Base-by-base conservation (phyloP, 2,113 vertebrate species). In the Cheirogaleus medius region DNA sequence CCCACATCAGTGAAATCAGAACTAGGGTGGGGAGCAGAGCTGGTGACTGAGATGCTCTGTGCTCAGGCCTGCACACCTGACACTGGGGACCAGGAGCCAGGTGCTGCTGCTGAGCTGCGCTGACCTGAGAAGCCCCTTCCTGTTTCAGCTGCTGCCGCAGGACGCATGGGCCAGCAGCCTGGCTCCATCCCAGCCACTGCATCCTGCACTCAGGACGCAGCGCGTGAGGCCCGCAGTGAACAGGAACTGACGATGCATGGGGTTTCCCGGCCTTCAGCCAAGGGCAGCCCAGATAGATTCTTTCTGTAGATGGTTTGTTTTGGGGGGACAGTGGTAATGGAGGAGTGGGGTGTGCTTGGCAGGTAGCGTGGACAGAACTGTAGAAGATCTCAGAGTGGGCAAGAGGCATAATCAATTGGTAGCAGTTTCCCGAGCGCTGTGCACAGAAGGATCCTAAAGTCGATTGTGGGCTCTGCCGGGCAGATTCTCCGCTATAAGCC, bases 21-120 rank as follows among this genome's bases (percentile, higher is more conserved):
- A 13, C 0, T 23, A 10, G n/a, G 14, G 37, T 1, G 10, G 47
- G 52, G 15, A 13, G 32, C 0, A 49, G 32, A 47, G 11, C 4
- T 7, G 9, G 47, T 1, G 60, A 44, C n/a, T 4, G 6, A 9
- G 8, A 25, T 44, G 37, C 39, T 25, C 47, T 47, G 21, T 82
- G 56, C 2, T 39, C 73, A 32, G 87, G 66, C 49, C 49, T 29
- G 39, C 2, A 6, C 18, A 34, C 60, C 25, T 5, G 25, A 15
- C 78, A 44, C 88, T 25, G 9, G 39, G 39, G 42, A 15, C 29
- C 5, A 0, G 27, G 34, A 63, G 64, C 60, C 86, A 37, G 34
- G 42, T 63, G 23, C 32, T 34, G 10, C 15, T 12, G 32, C 49
- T 56, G 11, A 29, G 20, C 82, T 23, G n/a, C 29, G 27, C 58